phyloP scores from a whole-genome alignment of 2,888 invertebrate species.

The Callyntrura guangdongensis region DNA sequence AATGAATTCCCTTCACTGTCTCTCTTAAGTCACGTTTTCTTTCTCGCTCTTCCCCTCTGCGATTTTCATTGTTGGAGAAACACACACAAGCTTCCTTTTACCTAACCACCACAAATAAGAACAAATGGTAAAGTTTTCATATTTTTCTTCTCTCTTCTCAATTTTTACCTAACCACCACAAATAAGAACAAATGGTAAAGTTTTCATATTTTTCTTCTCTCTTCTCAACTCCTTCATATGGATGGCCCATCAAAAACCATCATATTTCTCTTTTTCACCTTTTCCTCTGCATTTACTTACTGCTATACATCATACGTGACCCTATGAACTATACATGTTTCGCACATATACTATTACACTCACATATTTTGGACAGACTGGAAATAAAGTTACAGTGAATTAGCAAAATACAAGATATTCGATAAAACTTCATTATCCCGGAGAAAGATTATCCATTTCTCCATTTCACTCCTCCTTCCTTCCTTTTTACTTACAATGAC shows the following conservation, averaged over 20 bases:
- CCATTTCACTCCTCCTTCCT: neutral
- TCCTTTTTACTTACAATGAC: constrained; percentile 30
- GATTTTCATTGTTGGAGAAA: neutral
- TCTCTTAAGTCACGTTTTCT: neutral
- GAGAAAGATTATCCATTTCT: constrained; percentile 53
- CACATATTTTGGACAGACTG: no score
- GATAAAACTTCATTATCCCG: constrained; percentile 61
- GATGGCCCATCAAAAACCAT: constrained; percentile 13
- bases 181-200: neutral
- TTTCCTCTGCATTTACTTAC: neutral
- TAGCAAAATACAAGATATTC: constrained; percentile 62
- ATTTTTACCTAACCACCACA: neutral
- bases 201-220: constrained; percentile 7
- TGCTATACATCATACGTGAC: neutral
- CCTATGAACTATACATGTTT: no score
- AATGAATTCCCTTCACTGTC: no score
- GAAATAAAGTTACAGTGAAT: constrained; percentile 56
- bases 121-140: constrained; percentile 6
- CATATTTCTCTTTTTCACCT: constrained; percentile 15
- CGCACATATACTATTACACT: no score
- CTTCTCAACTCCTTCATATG: neutral
- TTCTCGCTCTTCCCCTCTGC: neutral
- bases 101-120: neutral
- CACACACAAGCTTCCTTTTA: no score
- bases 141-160: neutral